Percentiles rank a stretch among this genome's conserved stretches.
These are phyloP conservation scores for Hypomecis punctinalis DNA, from an alignment of 2,888 invertebrate genomes.

Conservation along the genomic window DNA sequence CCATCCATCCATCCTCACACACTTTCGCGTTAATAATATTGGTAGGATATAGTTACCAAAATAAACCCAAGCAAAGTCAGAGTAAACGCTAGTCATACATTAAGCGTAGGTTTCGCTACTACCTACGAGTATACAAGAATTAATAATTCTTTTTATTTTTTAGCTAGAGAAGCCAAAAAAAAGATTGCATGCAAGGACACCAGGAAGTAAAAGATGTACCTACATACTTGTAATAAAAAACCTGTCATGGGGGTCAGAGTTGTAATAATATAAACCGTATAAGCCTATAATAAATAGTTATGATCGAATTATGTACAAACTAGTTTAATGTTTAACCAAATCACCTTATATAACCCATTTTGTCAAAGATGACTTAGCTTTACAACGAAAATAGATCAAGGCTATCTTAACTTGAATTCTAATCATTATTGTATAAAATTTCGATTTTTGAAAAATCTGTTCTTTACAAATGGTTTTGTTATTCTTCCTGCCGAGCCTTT, in stretches of 20 bases:
- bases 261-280: slow-evolving; percentile 6
- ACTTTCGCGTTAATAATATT: no score
- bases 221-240: slow-evolving; percentile 16
- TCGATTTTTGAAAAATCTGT: no score
- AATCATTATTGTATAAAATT: slow-evolving; percentile 2
- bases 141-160: not conserved
- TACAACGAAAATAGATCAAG: slow-evolving; percentile 10
- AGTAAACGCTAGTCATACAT: no score
- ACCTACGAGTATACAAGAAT: no score
- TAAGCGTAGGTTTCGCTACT: no score
- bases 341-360: slow-evolving; percentile 11
- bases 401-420: not conserved
- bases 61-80: no score
- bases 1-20: no score
- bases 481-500: no score
- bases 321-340: slow-evolving; percentile 14
- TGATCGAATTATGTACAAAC: slow-evolving; percentile 22
- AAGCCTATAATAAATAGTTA: slow-evolving; percentile 22
- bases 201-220: slow-evolving; percentile 30
- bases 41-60: no score
- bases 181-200: slow-evolving; percentile 35
- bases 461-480: no score
- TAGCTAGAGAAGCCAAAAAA: slow-evolving; percentile 7
- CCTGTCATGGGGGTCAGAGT: slow-evolving; percentile 16
- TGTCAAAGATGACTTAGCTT: not conserved